A percentile compares a stretch with the other conserved stretches of the same genome.
Evolutionary conservation across 2,113 vertebrate genomes (phyloP).

Genomic region (Nipponia nippon): DNA sequence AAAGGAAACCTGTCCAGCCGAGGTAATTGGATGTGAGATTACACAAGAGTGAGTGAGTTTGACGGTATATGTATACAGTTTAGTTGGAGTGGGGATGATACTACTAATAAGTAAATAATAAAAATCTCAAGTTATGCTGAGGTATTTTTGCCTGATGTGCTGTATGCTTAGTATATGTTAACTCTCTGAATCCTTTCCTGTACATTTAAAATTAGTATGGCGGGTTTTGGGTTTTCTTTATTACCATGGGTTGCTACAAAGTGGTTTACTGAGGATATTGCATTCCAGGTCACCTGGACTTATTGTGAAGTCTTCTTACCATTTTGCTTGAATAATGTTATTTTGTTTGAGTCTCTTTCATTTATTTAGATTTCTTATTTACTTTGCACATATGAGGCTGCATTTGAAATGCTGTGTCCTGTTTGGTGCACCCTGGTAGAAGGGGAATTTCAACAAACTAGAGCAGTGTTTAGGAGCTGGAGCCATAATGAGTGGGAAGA

Average conservation of each 20-base stretch:
- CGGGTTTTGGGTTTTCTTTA: background rate
- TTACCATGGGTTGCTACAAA: background rate
- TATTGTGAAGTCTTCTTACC: background rate
- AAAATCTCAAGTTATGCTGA: background rate
- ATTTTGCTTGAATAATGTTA: background rate
- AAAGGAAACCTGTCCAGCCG: background rate
- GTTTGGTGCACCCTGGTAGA: background rate
- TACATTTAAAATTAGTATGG: background rate
- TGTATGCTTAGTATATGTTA: background rate
- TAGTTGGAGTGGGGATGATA: background rate
- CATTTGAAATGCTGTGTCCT: background rate
- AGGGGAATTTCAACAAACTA: background rate
- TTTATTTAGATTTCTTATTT: background rate
- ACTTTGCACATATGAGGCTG: background rate
- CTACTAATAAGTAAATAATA: background rate
- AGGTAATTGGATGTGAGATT: conserved; percentile 24
- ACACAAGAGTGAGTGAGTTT: background rate
- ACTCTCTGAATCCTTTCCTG: background rate
- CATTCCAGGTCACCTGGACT: background rate
- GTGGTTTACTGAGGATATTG: background rate
- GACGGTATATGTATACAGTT: background rate
- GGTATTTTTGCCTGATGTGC: background rate
- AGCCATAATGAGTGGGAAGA: background rate
- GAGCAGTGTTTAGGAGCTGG: background rate
- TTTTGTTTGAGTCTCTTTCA: background rate